These are phyloP conservation scores for Zosterops borbonicus DNA, from an alignment of 2,113 vertebrate genomes.

Conservation along the genomic window DNA sequence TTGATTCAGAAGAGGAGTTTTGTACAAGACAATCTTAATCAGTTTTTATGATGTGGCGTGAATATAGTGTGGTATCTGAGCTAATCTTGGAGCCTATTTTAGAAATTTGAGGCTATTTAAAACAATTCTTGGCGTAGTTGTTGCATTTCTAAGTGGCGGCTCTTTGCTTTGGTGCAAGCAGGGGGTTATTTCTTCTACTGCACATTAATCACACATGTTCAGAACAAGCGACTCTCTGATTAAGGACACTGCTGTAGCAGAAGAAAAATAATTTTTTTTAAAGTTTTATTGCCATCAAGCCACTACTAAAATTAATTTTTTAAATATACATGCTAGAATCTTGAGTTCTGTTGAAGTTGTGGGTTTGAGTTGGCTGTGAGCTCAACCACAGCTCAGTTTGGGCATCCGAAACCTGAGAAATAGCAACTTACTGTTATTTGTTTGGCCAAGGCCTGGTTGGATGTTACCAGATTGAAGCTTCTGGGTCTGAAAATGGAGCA, in stretches of 20 bases:
- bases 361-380: neutral
- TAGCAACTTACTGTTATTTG: neutral
- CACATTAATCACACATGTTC: neutral
- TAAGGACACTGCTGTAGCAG: neutral
- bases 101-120: neutral
- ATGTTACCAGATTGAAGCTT: neutral
- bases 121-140: neutral
- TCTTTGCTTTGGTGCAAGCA: neutral
- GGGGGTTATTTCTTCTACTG: fast-evolving
- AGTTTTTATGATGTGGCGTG: neutral
- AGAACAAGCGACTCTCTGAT: neutral
- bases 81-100: neutral
- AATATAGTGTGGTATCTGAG: neutral
- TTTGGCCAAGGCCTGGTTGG: neutral
- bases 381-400: neutral
- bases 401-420: neutral
- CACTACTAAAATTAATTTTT: neutral
- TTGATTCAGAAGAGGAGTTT: neutral
- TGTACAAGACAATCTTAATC: neutral
- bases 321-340: neutral
- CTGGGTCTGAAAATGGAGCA: neutral
- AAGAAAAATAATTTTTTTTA: neutral
- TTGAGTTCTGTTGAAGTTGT: neutral
- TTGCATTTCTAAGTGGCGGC: neutral
- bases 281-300: neutral